Evolutionary conservation across 2,113 vertebrate species (phyloP), one percentile per base, ranked within the genome.

Genomic region (Cyprinus carpio): DNA sequence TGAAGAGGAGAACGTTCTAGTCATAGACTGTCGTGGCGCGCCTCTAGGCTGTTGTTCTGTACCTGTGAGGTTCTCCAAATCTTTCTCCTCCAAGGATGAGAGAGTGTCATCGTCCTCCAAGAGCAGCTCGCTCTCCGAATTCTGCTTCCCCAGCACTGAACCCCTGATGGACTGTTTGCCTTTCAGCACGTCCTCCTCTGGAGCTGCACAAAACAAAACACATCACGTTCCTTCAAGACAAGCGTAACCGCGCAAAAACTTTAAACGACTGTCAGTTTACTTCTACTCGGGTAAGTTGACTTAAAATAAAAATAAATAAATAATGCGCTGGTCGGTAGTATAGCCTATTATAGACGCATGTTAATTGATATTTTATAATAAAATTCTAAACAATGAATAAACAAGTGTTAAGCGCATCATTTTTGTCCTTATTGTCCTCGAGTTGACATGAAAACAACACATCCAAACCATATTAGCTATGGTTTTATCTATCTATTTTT

Each of bases 21-120:
- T 51, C 23, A n/a, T n/a, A n/a, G n/a, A n/a, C n/a, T 7, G 62
- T 51, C 23, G 18, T 13, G 43, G 8, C 3, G 54, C 31, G 18
- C 56, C 15, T 49, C 49, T 23, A 29, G 75, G 6, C 37, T 43
- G 27, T 7, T 10, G 51, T 23, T 69, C 84, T 94, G 89, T 97
- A 99, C 98, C 98, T 58, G 97, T 94, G 88, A 97, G 87, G 91
- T 96, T 99, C 91, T 99, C 98, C 92, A 97, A 92, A 90, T 99
- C 98, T 93, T 98, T 99, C 87, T 99, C 98, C 75, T 99, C 98
- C 85, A 98, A 91, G 86, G 96, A 97, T 84, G 97, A 99, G 90
- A 98, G 92, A 65, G 96, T 96, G 92, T 99, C 98, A 3, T 99
- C 98, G 37, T 99, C 98, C 87, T 99, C 98, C 88, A 97, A 88